A percentile compares a stretch with the other conserved stretches of the same genome.
Conservation (phyloP, 2,888 invertebrate genomes). For the Criorhina ranunculi region DNA sequence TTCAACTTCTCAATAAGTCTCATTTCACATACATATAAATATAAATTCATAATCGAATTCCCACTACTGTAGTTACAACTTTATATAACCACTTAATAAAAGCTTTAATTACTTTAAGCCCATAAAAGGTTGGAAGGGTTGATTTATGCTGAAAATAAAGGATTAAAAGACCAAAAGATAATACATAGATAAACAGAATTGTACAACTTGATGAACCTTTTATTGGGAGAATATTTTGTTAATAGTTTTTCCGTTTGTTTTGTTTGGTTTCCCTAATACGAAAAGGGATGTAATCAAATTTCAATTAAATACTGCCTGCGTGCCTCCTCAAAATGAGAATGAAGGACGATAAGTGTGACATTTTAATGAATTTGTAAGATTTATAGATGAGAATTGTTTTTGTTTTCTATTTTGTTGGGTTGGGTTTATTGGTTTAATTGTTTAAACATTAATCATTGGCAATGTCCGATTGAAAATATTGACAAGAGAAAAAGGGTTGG, state of each 20-base stretch:
- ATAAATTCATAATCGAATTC: no score
- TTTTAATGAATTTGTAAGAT: constrained; percentile 28
- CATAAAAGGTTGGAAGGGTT: constrained; percentile 15
- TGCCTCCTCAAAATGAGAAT: not conserved
- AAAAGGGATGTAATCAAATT: constrained; percentile 22
- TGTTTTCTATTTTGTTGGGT: not conserved
- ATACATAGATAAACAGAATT: not conserved
- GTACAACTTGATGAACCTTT: not conserved
- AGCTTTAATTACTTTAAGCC: constrained; percentile 7
- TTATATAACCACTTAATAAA: not conserved
- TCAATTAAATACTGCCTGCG: constrained; percentile 3
- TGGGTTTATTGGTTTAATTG: not conserved
- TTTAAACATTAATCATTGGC: no score
- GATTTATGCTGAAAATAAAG: constrained; percentile 16
- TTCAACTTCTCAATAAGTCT: no score
- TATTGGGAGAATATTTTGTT: constrained; percentile 1
- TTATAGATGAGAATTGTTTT: constrained; percentile 6
- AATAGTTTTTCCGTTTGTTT: not conserved
- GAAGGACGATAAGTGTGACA: constrained; percentile 23
- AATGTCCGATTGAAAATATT: no score
- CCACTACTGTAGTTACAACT: no score
- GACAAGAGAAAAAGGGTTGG: no score
- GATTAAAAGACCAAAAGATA: not conserved
- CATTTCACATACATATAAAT: no score
- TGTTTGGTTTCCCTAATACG: not conserved